Evolutionary conservation across 2,797 vertebrate species (phyloP).

Genomic region (Chaenodraco wilsoni): DNA sequence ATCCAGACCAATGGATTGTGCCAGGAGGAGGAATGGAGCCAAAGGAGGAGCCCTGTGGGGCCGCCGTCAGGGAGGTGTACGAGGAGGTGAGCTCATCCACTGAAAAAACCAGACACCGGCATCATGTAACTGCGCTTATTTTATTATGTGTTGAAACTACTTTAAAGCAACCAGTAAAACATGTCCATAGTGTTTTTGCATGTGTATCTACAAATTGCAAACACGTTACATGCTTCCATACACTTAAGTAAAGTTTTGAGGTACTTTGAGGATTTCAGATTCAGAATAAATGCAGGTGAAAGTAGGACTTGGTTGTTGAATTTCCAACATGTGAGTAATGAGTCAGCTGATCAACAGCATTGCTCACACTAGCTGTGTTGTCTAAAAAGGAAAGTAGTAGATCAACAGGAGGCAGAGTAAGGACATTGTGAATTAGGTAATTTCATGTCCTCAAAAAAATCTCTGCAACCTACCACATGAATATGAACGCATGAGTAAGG

Average conservation of each 20-base stretch:
- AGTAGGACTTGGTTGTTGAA: neutral
- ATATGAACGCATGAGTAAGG: neutral
- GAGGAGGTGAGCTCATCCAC: constrained; percentile 89
- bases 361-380: constrained; percentile 8
- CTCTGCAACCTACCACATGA: neutral
- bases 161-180: neutral
- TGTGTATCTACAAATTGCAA: neutral
- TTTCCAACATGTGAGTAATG: neutral
- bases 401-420: constrained; percentile 9
- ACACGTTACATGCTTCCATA: neutral
- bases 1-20: constrained; percentile 98
- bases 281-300: neutral
- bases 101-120: neutral
- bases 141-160: neutral
- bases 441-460: neutral
- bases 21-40: constrained; percentile 98
- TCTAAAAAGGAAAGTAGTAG: constrained; percentile 9
- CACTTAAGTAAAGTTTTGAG: too few relatives aligned
- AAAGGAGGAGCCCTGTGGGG: constrained; percentile 93
- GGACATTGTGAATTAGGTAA: constrained; percentile 1
- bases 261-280: too few relatives aligned
- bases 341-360: constrained; percentile 16
- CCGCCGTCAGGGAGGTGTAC: constrained; percentile 94
- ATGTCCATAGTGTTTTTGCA: neutral
- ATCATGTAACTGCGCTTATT: neutral